These are phyloP conservation scores for Hyposoter dolosus DNA, from an alignment of 2,888 invertebrate species.

Conservation along the genomic window DNA sequence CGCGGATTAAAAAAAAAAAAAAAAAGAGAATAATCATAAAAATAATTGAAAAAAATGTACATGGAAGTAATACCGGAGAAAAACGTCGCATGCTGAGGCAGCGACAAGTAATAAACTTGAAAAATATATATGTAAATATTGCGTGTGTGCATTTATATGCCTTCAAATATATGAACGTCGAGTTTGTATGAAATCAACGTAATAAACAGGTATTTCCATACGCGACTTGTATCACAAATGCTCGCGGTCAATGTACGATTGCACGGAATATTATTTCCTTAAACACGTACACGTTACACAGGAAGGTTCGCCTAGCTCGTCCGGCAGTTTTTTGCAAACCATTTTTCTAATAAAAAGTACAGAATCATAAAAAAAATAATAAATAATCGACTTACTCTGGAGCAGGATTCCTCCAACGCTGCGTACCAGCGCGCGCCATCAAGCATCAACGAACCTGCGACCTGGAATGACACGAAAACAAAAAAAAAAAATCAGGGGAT, in stretches of 20 bases:
- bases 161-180: background rate
- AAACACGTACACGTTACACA: background rate
- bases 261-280: slow-evolving; percentile 1
- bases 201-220: slow-evolving; percentile 9
- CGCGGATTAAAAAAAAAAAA: slow-evolving; percentile 14
- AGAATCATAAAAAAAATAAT: slow-evolving; percentile 3
- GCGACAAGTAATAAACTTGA: slow-evolving; percentile 3
- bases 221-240: background rate
- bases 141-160: background rate
- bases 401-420: slow-evolving; percentile 91
- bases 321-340: background rate
- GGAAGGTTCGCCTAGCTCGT: background rate
- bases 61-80: slow-evolving; percentile 37
- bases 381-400: slow-evolving; percentile 88
- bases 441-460: slow-evolving; percentile 86
- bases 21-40: slow-evolving; percentile 5
- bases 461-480: slow-evolving; percentile 79
- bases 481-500: background rate
- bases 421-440: slow-evolving; percentile 92
- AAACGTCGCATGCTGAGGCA: slow-evolving; percentile 22
- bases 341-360: background rate
- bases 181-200: background rate
- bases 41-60: background rate
- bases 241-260: slow-evolving; percentile 5
- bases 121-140: slow-evolving; percentile 10